phyloP scores from a whole-genome alignment of 2,888 invertebrate species.

The Limnephilus rhombicus region DNA sequence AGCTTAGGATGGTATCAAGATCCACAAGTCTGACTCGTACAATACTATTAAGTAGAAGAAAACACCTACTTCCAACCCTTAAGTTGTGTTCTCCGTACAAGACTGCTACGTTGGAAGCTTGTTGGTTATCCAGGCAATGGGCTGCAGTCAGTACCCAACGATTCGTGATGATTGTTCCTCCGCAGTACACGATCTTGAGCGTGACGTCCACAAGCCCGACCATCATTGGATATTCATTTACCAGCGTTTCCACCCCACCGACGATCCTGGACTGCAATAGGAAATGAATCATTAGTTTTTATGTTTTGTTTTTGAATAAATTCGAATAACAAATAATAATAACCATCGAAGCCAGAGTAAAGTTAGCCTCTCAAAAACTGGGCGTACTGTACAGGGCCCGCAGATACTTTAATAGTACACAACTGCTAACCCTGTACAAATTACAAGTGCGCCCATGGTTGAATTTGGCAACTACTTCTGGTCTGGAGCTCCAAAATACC shows the following conservation, averaged over 20 bases:
- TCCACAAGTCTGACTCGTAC: too few relatives aligned
- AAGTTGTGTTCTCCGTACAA: conserved; percentile 78
- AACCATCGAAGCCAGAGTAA: too few relatives aligned
- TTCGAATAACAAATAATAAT: too few relatives aligned
- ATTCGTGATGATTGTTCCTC: conserved; percentile 75
- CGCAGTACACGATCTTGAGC: conserved; percentile 75
- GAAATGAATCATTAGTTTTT: not conserved
- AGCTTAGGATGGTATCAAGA: not conserved
- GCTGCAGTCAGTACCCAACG: conserved; percentile 77
- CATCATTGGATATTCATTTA: conserved; percentile 74
- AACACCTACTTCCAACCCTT: conserved; percentile 50
- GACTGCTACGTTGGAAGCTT: conserved; percentile 68
- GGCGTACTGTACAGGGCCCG: too few relatives aligned
- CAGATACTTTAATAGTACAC: too few relatives aligned
- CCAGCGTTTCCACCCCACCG: conserved; percentile 71
- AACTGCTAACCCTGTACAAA: too few relatives aligned
- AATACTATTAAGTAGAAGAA: not conserved
- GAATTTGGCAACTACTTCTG: too few relatives aligned
- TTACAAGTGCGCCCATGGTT: too few relatives aligned
- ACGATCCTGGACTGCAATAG: conserved; percentile 72
- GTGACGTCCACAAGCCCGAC: conserved; percentile 68
- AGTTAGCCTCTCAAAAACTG: too few relatives aligned
- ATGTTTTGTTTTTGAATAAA: too few relatives aligned
- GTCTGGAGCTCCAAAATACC: too few relatives aligned
- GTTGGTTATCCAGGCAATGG: conserved; percentile 74